Percentiles rank a stretch among this genome's conserved stretches.
phyloP scores from a whole-genome alignment of 2,797 vertebrate species.

The Leucoraja ocellata region DNA sequence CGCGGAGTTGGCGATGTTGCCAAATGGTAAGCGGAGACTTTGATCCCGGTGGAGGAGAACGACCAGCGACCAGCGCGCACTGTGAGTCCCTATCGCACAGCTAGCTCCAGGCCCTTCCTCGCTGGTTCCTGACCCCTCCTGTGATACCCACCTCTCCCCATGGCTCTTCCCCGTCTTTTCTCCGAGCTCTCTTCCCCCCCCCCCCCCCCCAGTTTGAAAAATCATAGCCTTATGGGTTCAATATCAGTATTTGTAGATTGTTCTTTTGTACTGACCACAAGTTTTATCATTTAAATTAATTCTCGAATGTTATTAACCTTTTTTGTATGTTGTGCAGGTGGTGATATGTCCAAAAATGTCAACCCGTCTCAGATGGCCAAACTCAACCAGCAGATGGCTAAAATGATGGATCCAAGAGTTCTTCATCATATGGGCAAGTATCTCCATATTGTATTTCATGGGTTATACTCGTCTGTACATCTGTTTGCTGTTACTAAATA shows the following conservation, averaged over 20 bases:
- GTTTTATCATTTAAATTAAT: neutral
- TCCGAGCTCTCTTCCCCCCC: too few species aligned
- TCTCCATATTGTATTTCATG: neutral
- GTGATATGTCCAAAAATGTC: constrained; percentile 98
- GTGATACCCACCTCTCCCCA: too few species aligned
- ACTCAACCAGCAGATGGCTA: constrained; percentile 97
- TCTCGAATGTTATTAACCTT: neutral
- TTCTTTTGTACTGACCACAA: neutral
- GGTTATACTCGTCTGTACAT: neutral
- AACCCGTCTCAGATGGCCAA: constrained; percentile 96
- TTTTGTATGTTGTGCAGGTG: constrained; percentile 59
- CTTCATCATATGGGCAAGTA: constrained; percentile 93
- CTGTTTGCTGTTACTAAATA: neutral
- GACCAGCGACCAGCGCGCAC: too few species aligned
- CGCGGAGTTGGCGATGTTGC: too few species aligned
- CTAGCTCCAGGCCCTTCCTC: too few species aligned
- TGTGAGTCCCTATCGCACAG: too few species aligned
- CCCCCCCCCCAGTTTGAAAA: too few species aligned
- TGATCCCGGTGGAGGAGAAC: too few species aligned
- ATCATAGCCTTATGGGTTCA: neutral
- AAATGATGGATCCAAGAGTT: constrained; percentile 98
- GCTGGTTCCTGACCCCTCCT: too few species aligned
- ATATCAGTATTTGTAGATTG: neutral
- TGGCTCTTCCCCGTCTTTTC: too few species aligned
- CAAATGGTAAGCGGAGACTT: too few species aligned